Evolutionary conservation across 2,797 vertebrate genomes (phyloP).

Genomic region (Muscicapa comitata): DNA sequence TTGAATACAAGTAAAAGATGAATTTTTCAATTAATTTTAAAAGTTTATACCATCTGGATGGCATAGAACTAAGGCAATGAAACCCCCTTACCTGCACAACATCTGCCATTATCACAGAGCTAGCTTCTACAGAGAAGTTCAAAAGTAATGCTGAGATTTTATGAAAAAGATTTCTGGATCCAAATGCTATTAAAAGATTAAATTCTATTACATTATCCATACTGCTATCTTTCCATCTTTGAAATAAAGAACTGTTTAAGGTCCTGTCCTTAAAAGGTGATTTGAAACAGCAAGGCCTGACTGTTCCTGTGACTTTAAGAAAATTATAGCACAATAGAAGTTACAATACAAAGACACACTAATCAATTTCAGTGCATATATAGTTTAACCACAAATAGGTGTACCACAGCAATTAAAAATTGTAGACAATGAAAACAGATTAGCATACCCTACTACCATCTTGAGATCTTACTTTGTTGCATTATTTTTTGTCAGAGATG

Average conservation of each 20-base stretch:
- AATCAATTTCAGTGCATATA: background rate
- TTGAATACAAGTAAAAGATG: constrained; percentile 73
- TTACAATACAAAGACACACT: background rate
- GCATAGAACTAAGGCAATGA: constrained; percentile 45
- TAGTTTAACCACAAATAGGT: background rate
- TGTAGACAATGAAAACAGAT: background rate
- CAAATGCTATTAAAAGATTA: background rate
- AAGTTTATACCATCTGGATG: constrained; percentile 68
- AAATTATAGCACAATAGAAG: background rate
- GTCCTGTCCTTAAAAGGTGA: background rate
- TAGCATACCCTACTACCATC: background rate
- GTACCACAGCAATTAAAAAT: background rate
- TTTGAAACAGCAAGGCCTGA: background rate
- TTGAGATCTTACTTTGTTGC: background rate
- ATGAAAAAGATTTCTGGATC: constrained; percentile 41
- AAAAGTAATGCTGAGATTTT: constrained; percentile 50
- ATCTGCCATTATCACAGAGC: constrained; percentile 52
- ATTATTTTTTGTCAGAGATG: background rate
- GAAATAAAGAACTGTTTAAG: constrained; percentile 33
- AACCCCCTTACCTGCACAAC: constrained; percentile 56
- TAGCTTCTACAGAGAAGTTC: constrained; percentile 33
- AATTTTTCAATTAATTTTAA: constrained; percentile 79
- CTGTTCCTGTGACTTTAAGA: background rate
- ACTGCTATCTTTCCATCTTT: constrained; percentile 4
- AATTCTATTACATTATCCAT: background rate